Evolutionary conservation across 2,113 vertebrate genomes (phyloP).

Genomic region (Elanoides forficatus): DNA sequence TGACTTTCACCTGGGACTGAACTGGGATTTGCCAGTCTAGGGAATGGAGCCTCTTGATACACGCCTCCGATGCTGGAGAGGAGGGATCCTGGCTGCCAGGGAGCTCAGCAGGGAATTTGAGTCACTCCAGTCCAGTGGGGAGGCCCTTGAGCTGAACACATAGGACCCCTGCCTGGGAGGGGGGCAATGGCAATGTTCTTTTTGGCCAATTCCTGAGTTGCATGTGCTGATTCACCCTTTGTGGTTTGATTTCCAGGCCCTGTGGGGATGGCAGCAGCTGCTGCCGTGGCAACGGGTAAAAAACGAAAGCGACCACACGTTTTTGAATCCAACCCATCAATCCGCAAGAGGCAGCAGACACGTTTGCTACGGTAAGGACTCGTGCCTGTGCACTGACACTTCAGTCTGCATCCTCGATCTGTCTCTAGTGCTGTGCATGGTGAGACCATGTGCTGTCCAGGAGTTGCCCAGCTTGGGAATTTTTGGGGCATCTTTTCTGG

Average conservation of each 20-base stretch:
- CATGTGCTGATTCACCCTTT: background rate
- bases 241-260: conserved; percentile 81
- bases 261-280: conserved; percentile 96
- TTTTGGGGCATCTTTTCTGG: background rate
- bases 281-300: conserved; percentile 95
- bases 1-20: background rate
- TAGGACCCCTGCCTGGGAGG: background rate
- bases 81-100: accelerated
- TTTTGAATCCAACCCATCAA: conserved; percentile 97
- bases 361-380: conserved; percentile 88
- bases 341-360: conserved; percentile 96
- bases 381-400: background rate
- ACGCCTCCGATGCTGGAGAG: accelerated
- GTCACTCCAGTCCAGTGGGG: background rate
- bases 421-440: accelerated
- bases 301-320: conserved; percentile 95
- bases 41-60: background rate
- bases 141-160: background rate
- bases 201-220: background rate
- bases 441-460: background rate
- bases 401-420: accelerated
- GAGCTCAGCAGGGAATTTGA: background rate
- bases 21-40: background rate
- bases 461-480: accelerated
- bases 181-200: accelerated